phyloP scores from a whole-genome alignment of 2,113 vertebrate genomes.

The Chitala chitala region DNA sequence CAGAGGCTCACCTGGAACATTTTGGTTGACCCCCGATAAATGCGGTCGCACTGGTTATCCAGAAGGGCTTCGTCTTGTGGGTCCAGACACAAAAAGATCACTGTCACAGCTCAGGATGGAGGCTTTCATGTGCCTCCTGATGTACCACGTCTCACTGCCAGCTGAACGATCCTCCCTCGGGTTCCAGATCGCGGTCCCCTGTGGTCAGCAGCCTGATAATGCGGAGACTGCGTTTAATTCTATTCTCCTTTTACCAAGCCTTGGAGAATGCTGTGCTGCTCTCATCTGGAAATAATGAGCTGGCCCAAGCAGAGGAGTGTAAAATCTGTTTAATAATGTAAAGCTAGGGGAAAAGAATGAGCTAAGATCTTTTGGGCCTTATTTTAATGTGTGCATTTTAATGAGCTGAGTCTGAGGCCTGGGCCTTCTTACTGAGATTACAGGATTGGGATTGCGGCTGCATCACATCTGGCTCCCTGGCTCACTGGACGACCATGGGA shows the following conservation, averaged over 20 bases:
- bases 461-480: too few species aligned
- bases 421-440: too few species aligned
- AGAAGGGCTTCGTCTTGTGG: not conserved
- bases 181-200: not conserved
- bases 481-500: too few species aligned
- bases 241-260: not conserved
- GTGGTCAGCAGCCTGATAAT: not conserved
- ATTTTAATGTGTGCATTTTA: not conserved
- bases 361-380: not conserved
- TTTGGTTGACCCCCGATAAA: too few species aligned
- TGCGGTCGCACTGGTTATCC: too few species aligned
- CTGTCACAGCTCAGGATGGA: not conserved
- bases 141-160: not conserved
- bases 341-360: not conserved
- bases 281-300: not conserved
- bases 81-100: too few species aligned
- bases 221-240: not conserved
- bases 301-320: not conserved
- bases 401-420: not conserved
- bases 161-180: not conserved
- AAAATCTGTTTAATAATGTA: not conserved
- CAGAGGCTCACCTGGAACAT: too few species aligned
- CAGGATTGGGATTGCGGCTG: too few species aligned
- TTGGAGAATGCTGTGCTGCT: not conserved
- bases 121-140: not conserved